These are phyloP conservation scores for Formicarius rufipectus DNA, from an alignment of 2,113 vertebrate species.

Conservation along the genomic window DNA sequence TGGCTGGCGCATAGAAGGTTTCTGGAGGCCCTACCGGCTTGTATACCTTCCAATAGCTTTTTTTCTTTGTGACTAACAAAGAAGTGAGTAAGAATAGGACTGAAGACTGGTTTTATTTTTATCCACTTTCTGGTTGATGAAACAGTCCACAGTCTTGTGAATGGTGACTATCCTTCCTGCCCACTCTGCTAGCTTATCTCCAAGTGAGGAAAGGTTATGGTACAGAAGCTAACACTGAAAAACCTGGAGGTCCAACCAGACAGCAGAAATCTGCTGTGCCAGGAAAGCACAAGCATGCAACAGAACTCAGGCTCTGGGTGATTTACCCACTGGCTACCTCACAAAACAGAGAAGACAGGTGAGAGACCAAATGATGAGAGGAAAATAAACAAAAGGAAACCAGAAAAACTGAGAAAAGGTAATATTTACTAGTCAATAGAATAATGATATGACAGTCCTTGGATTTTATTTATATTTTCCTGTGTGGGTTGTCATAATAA, in stretches of 20 bases:
- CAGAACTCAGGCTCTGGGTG: background rate
- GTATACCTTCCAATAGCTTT: background rate
- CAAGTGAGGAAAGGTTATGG: background rate
- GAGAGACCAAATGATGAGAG: background rate
- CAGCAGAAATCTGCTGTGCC: background rate
- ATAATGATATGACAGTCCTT: background rate
- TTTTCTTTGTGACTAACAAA: background rate
- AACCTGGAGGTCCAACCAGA: background rate
- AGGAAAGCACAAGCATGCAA: background rate
- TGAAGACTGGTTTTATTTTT: background rate
- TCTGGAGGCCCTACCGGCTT: background rate
- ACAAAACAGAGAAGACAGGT: background rate
- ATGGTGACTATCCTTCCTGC: background rate
- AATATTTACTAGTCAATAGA: background rate
- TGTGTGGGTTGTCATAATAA: background rate
- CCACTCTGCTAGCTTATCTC: background rate
- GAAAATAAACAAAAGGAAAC: accelerated
- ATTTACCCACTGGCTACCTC: background rate
- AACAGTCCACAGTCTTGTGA: background rate
- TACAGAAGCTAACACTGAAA: background rate
- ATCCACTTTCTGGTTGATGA: background rate
- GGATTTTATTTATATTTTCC: background rate
- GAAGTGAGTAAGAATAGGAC: background rate
- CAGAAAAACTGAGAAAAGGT: background rate
- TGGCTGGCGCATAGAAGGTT: background rate